Evolutionary conservation across 2,113 vertebrate species (phyloP).

Genomic region (Ammodytes dubius): DNA sequence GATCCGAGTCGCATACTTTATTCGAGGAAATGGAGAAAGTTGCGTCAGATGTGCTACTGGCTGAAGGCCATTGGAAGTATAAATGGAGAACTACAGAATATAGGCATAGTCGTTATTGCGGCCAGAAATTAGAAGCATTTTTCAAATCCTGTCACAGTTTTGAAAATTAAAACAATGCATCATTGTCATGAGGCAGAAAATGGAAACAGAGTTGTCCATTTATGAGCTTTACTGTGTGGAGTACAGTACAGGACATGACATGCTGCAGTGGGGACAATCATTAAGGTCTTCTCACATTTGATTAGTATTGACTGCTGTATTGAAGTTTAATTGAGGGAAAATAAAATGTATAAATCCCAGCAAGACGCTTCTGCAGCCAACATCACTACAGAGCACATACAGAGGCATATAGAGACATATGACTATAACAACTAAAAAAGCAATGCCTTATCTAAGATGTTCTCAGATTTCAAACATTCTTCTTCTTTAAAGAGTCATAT

Average conservation of each 20-base stretch:
- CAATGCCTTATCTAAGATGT: neutral
- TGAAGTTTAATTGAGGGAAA: neutral
- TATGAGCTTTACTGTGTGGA: slow-evolving; percentile 17
- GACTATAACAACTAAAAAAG: neutral
- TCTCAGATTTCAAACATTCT: neutral
- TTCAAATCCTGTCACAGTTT: slow-evolving; percentile 46
- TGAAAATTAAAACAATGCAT: slow-evolving; percentile 62
- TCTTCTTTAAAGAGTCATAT: neutral
- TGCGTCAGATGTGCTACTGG: slow-evolving; percentile 32
- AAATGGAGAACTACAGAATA: slow-evolving; percentile 24
- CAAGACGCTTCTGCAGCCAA: neutral
- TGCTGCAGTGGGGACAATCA: neutral
- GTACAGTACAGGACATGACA: neutral
- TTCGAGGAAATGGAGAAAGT: slow-evolving; percentile 37
- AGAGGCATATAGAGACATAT: neutral
- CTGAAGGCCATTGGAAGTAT: slow-evolving; percentile 4
- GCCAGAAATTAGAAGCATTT: slow-evolving; percentile 62
- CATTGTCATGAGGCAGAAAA: slow-evolving; percentile 25
- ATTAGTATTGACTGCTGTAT: neutral
- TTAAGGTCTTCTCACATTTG: neutral
- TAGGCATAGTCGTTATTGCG: neutral
- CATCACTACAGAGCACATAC: neutral
- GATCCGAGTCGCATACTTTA: slow-evolving; percentile 59
- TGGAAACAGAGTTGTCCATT: slow-evolving; percentile 5
- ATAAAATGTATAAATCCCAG: neutral